These are phyloP conservation scores for Helostoma temminkii DNA, from an alignment of 2,797 vertebrate genomes.

Conservation along the genomic window DNA sequence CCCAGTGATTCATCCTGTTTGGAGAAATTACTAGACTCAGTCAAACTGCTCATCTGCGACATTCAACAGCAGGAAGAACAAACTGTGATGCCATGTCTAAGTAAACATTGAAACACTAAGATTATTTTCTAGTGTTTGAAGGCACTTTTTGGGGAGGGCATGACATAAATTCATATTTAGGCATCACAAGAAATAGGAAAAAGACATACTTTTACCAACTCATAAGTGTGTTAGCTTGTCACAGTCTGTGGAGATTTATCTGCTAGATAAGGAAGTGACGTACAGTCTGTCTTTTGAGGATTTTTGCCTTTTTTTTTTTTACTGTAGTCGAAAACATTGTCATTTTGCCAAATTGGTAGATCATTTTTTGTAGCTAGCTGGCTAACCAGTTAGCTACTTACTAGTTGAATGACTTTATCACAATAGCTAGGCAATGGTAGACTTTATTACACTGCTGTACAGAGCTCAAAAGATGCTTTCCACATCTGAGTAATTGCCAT, in stretches of 20 bases:
- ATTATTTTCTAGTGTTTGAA: slow-evolving; percentile 8
- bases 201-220: neutral
- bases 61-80: slow-evolving; percentile 20
- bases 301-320: too few species aligned
- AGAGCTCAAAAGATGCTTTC: neutral
- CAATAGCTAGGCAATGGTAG: neutral
- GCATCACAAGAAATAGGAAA: neutral
- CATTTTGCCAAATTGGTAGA: neutral
- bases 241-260: neutral
- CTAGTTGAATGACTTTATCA: neutral
- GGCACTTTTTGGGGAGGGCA: neutral
- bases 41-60: slow-evolving; percentile 34
- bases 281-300: too few species aligned
- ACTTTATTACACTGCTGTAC: neutral
- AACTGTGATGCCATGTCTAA: slow-evolving; percentile 1
- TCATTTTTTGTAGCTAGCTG: neutral
- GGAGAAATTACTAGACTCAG: slow-evolving; percentile 41
- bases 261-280: too few species aligned
- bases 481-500: neutral
- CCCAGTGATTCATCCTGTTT: slow-evolving; percentile 36
- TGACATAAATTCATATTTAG: neutral
- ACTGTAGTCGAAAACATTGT: neutral
- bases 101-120: slow-evolving; percentile 10
- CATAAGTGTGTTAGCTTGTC: too few species aligned
- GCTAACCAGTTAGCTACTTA: neutral